phyloP scores from a whole-genome alignment of 2,888 invertebrate species.

The Sussaba pulchella region DNA sequence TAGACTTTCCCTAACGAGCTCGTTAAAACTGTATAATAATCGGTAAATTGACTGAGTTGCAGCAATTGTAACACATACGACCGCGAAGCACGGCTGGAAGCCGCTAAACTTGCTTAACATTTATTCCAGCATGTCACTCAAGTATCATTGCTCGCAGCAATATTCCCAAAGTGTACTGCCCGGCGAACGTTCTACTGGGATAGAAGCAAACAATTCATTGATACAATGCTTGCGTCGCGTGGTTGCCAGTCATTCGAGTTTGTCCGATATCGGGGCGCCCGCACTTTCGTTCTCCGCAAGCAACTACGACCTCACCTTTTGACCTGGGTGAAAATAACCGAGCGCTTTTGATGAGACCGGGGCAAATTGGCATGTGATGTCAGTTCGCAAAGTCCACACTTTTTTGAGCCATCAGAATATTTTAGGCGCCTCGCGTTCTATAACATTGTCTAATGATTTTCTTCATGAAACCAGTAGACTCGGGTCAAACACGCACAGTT shows the following conservation, averaged over 20 bases:
- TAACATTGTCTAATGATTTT: too few species aligned
- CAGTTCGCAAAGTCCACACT: neutral
- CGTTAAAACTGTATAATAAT: too few species aligned
- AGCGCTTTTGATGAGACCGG: constrained; percentile 27
- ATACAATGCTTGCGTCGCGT: constrained; percentile 55
- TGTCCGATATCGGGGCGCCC: constrained; percentile 30
- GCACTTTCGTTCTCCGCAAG: constrained; percentile 46
- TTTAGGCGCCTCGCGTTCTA: too few species aligned
- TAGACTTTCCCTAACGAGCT: too few species aligned
- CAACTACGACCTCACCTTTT: constrained; percentile 68
- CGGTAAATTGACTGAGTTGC: too few species aligned
- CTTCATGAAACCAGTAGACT: too few species aligned
- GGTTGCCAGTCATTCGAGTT: constrained; percentile 56
- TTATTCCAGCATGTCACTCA: neutral
- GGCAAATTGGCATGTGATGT: constrained; percentile 16
- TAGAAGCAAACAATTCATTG: neutral
- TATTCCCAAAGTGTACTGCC: neutral
- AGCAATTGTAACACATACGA: too few species aligned
- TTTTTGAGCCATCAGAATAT: too few species aligned
- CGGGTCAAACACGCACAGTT: too few species aligned
- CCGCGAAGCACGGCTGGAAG: too few species aligned
- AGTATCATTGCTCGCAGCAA: constrained; percentile 3
- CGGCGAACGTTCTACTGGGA: neutral
- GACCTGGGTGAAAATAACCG: constrained; percentile 67
- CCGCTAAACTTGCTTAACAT: neutral